phyloP scores from a whole-genome alignment of 2,113 vertebrate species.

The Copsychus sechellarum region DNA sequence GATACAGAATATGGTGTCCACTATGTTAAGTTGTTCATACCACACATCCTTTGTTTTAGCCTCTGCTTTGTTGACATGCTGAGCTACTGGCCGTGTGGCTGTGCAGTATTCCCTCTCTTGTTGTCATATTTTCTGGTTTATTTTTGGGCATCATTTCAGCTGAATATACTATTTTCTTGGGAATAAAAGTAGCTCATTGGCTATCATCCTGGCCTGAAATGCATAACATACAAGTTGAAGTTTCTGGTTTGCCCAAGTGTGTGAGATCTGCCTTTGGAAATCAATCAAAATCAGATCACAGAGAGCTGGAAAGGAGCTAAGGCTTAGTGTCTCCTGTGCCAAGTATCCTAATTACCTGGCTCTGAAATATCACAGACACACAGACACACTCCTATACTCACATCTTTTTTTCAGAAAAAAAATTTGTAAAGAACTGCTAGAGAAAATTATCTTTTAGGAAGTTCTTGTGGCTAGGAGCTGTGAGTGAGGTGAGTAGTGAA shows the following conservation, averaged over 20 bases:
- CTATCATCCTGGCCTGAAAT: background rate
- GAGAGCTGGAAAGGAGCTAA: slow-evolving; percentile 16
- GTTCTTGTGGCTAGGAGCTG: background rate
- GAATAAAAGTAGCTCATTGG: background rate
- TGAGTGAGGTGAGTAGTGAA: background rate
- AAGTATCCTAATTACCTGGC: slow-evolving; percentile 46
- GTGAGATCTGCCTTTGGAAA: slow-evolving; percentile 46
- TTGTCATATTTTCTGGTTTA: background rate
- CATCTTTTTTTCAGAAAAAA: fast-evolving
- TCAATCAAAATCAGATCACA: slow-evolving; percentile 37
- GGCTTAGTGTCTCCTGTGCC: background rate
- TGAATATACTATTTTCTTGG: background rate
- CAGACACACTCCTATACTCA: background rate
- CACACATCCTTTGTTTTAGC: background rate
- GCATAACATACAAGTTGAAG: background rate
- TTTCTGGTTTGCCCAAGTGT: background rate
- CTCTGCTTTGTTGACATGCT: background rate
- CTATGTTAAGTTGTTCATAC: background rate
- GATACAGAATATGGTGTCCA: background rate
- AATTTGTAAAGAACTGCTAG: background rate
- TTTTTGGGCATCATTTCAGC: background rate
- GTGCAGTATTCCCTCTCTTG: background rate
- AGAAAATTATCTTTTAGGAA: background rate
- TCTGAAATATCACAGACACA: background rate
- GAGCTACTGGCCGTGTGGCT: background rate